These are phyloP conservation scores for Drosophila prosaltans DNA, from an alignment of 1,140 invertebrate genomes.

Conservation along the genomic window DNA sequence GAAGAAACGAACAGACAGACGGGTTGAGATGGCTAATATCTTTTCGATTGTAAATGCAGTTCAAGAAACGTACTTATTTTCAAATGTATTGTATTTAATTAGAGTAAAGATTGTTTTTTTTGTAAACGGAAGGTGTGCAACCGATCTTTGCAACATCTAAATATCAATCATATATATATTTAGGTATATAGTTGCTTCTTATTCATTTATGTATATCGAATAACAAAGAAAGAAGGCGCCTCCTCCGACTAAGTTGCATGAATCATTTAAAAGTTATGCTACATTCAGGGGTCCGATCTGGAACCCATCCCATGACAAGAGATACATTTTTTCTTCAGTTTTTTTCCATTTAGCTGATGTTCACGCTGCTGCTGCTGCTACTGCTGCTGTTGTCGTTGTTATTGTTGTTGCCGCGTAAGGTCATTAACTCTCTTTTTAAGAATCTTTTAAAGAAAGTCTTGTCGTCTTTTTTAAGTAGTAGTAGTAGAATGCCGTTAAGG, in stretches of 20 bases:
- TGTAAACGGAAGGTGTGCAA: no score
- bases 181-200: constrained; percentile 31
- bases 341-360: not conserved
- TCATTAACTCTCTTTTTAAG: constrained; percentile 55
- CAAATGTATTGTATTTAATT: no score
- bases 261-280: constrained; percentile 58
- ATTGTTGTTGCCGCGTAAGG: constrained; percentile 32
- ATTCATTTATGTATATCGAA: constrained; percentile 31
- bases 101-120: no score
- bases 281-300: constrained; percentile 14
- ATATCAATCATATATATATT: no score
- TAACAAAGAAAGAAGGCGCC: constrained; percentile 52
- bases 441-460: constrained; percentile 16
- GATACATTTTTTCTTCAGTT: constrained; percentile 43
- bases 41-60: no score
- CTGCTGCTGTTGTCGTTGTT: no score
- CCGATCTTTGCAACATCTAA: no score
- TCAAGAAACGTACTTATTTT: no score
- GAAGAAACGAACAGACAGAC: no score
- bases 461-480: constrained; percentile 33
- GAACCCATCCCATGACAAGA: constrained; percentile 40
- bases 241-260: constrained; percentile 53
- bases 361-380: constrained; percentile 3
- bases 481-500: constrained; percentile 40
- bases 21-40: no score